These are phyloP conservation scores for Clarias batrachus DNA, from an alignment of 2,113 vertebrate genomes.

Conservation along the genomic window DNA sequence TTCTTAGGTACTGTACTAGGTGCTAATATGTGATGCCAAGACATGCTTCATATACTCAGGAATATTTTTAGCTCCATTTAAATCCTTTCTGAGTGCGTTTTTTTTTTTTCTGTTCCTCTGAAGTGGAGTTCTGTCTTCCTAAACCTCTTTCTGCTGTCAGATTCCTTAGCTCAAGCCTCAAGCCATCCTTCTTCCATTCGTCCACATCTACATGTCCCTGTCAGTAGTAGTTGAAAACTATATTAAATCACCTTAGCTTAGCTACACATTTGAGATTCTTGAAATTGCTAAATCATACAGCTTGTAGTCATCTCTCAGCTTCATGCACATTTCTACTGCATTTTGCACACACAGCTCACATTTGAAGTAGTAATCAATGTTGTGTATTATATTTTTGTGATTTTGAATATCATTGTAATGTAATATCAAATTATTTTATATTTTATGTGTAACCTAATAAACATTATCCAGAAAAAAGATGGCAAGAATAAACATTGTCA, in stretches of 20 bases:
- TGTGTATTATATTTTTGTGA: background rate
- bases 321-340: background rate
- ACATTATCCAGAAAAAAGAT: background rate
- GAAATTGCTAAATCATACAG: background rate
- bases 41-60: background rate
- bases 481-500: background rate
- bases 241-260: constrained; percentile 2
- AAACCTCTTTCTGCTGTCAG: constrained; percentile 12
- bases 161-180: background rate
- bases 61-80: constrained; percentile 1
- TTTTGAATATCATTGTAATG: background rate
- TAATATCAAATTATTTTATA: background rate
- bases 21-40: background rate
- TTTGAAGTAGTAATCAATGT: background rate
- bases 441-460: background rate
- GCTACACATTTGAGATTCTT: background rate
- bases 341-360: background rate
- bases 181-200: background rate
- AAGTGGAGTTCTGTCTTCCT: constrained; percentile 18
- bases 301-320: background rate
- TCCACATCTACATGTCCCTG: background rate
- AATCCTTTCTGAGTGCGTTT: background rate
- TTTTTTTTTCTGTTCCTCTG: background rate
- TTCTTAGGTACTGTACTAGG: background rate
- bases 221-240: background rate